phyloP scores from a whole-genome alignment of 2,888 invertebrate genomes.

The Mimas tiliae region DNA sequence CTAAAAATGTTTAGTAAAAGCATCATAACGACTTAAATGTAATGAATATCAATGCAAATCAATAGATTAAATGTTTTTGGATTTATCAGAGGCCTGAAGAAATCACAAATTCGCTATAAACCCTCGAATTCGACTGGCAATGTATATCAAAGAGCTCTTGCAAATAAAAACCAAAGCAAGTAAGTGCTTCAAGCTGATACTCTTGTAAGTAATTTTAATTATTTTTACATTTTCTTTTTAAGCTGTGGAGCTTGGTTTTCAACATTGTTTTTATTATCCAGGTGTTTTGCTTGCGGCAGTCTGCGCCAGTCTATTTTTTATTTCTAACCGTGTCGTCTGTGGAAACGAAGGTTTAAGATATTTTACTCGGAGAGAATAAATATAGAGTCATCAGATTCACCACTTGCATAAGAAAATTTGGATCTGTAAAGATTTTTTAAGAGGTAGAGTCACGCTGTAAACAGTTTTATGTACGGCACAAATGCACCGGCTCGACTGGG shows the following conservation, averaged over 20 bases:
- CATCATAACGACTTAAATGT: too few relatives aligned
- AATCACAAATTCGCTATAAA: conserved; percentile 42
- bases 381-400: too few relatives aligned
- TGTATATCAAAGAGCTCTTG: conserved; percentile 40
- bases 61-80: conserved; percentile 1
- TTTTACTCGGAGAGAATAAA: neutral
- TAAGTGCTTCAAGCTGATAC: neutral
- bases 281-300: too few relatives aligned
- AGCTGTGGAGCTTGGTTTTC: neutral
- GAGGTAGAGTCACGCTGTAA: too few relatives aligned
- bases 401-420: neutral
- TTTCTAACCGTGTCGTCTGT: too few relatives aligned
- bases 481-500: too few relatives aligned
- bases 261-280: neutral
- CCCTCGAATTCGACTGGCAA: conserved; percentile 44
- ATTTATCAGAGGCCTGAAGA: conserved; percentile 34
- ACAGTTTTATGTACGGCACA: too few relatives aligned
- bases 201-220: neutral
- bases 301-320: too few relatives aligned
- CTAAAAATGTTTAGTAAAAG: too few relatives aligned
- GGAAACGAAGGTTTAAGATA: neutral
- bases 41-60: too few relatives aligned
- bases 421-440: too few relatives aligned
- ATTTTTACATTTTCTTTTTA: neutral
- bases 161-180: conserved; percentile 12